These are phyloP conservation scores for Hemicrepidius hirtus DNA, from an alignment of 2,888 invertebrate genomes.

Conservation along the genomic window DNA sequence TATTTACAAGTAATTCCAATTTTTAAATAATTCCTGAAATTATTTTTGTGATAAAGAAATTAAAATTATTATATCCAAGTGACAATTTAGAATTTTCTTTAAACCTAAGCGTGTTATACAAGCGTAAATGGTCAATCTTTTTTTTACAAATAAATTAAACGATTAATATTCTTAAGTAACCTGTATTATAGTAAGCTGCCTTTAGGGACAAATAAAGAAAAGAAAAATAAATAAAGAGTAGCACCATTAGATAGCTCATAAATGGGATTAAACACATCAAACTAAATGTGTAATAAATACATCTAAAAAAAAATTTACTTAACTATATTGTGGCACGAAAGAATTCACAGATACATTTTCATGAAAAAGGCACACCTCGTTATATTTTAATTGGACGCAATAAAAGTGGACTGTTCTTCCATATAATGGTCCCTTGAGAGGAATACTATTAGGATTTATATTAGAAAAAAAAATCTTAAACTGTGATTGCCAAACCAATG, in stretches of 20 bases:
- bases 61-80: conserved; percentile 8
- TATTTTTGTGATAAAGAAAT: too few species aligned
- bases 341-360: conserved; percentile 60
- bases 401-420: conserved; percentile 37
- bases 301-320: conserved; percentile 9
- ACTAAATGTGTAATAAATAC: conserved; percentile 6
- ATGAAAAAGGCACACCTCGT: conserved; percentile 29
- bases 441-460: conserved; percentile 44
- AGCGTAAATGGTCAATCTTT: conserved; percentile 11
- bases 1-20: too few species aligned
- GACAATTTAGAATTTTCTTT: conserved; percentile 14
- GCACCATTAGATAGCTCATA: conserved; percentile 48
- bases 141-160: conserved; percentile 11
- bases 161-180: neutral
- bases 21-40: too few species aligned
- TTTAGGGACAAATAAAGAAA: conserved; percentile 40
- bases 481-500: conserved; percentile 66
- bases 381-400: conserved; percentile 45
- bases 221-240: conserved; percentile 32
- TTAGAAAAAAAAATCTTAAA: conserved; percentile 54
- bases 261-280: conserved; percentile 22
- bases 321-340: conserved; percentile 57
- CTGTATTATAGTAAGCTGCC: conserved; percentile 43
- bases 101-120: conserved; percentile 20
- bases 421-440: conserved; percentile 60